Percentiles rank a stretch among this genome's conserved stretches.
These are phyloP conservation scores for Diadema setosum DNA, from an alignment of 35 echinoderm and acorn worm genomes.

Conservation along the genomic window DNA sequence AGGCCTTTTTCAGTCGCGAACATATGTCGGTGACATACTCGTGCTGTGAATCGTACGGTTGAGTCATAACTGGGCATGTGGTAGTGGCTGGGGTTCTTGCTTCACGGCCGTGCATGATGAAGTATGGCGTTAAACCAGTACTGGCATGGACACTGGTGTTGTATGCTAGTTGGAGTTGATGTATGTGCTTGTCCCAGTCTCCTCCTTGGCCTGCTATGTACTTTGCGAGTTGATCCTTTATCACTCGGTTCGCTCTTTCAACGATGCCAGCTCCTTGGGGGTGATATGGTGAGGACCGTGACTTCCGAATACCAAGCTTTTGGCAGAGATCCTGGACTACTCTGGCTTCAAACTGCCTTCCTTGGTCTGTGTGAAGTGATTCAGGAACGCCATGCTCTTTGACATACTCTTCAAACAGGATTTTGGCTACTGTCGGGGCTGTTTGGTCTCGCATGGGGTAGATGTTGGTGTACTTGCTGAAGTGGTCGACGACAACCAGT, in stretches of 20 bases:
- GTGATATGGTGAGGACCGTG: slow-evolving; percentile 24
- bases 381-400: slow-evolving; percentile 22
- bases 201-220: neutral
- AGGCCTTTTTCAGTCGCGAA: neutral
- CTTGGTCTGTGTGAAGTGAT: slow-evolving; percentile 21
- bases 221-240: neutral
- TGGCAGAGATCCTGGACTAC: slow-evolving; percentile 9
- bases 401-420: slow-evolving; percentile 15
- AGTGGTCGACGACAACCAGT: neutral
- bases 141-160: neutral
- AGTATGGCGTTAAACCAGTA: neutral
- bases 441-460: slow-evolving; percentile 8
- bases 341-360: slow-evolving; percentile 16
- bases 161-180: neutral
- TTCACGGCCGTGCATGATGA: neutral
- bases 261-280: slow-evolving; percentile 12
- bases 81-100: neutral
- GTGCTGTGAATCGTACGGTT: neutral
- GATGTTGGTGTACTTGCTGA: neutral
- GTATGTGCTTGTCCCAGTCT: neutral
- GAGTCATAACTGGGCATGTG: neutral
- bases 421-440: neutral
- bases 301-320: neutral
- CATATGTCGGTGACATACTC: neutral
- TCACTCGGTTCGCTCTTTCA: neutral